Evolutionary conservation across 2,797 vertebrate species (phyloP), one percentile per base, ranked within the genome.

Genomic region (Miichthys miiuy): DNA sequence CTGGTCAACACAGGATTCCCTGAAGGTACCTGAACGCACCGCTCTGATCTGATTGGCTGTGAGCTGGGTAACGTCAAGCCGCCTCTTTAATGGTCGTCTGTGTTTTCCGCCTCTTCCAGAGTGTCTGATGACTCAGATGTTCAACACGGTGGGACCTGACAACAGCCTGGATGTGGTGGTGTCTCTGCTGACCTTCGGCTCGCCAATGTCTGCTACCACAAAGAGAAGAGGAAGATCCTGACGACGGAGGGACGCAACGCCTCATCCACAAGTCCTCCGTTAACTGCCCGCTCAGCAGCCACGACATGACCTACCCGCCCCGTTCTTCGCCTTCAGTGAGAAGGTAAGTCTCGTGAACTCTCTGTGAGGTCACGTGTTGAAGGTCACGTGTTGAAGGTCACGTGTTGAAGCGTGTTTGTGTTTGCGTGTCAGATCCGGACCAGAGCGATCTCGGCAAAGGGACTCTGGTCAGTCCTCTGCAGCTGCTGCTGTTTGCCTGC

Each of bases 251-350:
- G 98, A 0, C 96, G 98, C 57, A 98, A 97, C 47, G 98, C 97
- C 97, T 99, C 56, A 98, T 99, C 93, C 98, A 99, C 93, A 99
- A 99, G 50, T 97, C 97, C 7, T 99, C 98, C 1, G 97, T 99
- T 81, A 99, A 98, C 93, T 99, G 98, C 78, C 98, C 98, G 50
- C 98, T 99, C 93, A 97, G 96, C 91, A 98, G 93, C 89, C 98
- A 99, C 27, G 97, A 99, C 89, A 92, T 97, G 89, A 95, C 90
- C 42, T 99, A 98, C 88, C 97, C 97, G 0, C 96, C 0, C 97
- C 98, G 0, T 99, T 98, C 93, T 99, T 99, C 0, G 96, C 99
- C 82, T 99, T 99, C 90, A 95, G 97, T 41, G 98, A 99, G 93
- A 99, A 99, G 97, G 98, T 98, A 91, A 1, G 25, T 55, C 18